Evolutionary conservation across 2,113 vertebrate species (phyloP).

Genomic region (Otocyon megalotis): DNA sequence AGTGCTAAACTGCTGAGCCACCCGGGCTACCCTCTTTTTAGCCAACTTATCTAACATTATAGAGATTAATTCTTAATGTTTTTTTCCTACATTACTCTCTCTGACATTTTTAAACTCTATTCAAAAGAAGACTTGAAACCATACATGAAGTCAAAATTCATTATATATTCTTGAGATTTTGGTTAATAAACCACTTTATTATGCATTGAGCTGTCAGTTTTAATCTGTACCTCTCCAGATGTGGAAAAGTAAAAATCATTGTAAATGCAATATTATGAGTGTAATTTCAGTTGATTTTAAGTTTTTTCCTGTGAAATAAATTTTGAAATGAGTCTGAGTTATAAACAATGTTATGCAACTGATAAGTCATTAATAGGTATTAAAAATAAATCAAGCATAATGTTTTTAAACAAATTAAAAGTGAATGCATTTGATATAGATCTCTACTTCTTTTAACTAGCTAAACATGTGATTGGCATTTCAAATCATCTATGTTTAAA

Average conservation of each 20-base stretch:
- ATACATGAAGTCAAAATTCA: conserved; percentile 49
- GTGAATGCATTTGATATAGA: neutral
- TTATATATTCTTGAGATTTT: neutral
- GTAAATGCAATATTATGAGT: neutral
- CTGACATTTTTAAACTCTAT: neutral
- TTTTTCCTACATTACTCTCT: neutral
- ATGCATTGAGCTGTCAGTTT: neutral
- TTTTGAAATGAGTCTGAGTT: neutral
- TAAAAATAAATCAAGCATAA: neutral
- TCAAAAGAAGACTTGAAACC: neutral
- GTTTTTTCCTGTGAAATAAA: neutral
- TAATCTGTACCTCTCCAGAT: conserved; percentile 1
- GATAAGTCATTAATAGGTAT: conserved; percentile 15
- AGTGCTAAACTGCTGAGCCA: too few relatives aligned
- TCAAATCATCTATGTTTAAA: neutral
- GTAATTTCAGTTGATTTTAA: conserved; percentile 42
- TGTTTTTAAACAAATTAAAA: conserved; percentile 36
- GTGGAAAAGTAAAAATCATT: conserved; percentile 18
- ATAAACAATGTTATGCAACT: neutral
- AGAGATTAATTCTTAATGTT: neutral
- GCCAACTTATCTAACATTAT: neutral
- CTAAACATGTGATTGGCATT: neutral
- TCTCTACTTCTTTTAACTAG: neutral
- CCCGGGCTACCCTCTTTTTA: neutral
- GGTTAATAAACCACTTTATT: neutral